phyloP scores from a whole-genome alignment of 2,113 vertebrate genomes.

The Herpetotheres cachinnans region DNA sequence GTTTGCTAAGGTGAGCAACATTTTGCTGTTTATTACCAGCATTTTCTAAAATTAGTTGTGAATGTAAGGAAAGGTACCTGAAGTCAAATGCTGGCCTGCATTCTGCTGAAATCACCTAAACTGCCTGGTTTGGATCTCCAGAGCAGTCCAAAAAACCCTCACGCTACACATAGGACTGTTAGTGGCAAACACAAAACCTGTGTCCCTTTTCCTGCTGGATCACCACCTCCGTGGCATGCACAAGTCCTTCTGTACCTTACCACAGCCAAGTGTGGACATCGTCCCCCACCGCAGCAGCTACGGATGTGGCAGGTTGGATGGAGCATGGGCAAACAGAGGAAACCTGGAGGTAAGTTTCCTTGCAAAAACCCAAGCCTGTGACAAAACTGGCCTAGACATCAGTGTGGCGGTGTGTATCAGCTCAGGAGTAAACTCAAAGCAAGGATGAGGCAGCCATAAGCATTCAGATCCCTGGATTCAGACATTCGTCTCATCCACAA shows the following conservation, averaged over 20 bases:
- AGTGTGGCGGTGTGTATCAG: neutral
- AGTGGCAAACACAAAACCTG: neutral
- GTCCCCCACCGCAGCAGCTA: neutral
- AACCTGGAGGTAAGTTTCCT: neutral
- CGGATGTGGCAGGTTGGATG: neutral
- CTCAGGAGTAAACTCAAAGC: neutral
- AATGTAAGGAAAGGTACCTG: neutral
- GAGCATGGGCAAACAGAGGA: neutral
- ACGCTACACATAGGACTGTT: neutral
- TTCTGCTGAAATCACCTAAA: neutral
- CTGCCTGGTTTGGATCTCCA: neutral
- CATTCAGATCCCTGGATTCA: neutral
- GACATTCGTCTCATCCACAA: neutral
- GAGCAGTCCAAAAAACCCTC: neutral
- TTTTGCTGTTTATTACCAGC: neutral
- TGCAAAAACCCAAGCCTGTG: neutral
- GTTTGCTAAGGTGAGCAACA: neutral
- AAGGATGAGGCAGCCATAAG: neutral
- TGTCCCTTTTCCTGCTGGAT: neutral
- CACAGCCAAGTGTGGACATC: neutral
- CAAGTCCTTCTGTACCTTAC: fast-evolving
- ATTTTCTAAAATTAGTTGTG: neutral
- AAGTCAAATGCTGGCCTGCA: neutral
- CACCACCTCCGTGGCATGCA: fast-evolving
- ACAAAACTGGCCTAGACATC: neutral